These are phyloP conservation scores for Mellivora capensis DNA, from an alignment of 2,113 vertebrate species.

Conservation along the genomic window DNA sequence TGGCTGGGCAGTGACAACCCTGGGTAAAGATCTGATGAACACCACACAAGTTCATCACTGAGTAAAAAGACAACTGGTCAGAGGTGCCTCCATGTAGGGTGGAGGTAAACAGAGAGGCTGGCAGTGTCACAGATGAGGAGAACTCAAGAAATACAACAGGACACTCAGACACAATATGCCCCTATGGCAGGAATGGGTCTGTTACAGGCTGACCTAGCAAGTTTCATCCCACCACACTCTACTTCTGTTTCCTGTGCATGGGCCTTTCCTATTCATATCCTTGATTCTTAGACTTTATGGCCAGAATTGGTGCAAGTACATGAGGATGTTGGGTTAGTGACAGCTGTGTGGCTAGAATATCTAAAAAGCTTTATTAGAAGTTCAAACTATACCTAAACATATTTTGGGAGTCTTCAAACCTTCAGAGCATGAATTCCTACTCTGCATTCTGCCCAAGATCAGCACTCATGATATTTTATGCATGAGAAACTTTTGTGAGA, in stretches of 20 bases:
- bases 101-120: background rate
- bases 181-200: background rate
- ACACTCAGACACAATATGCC: too few species aligned
- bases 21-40: background rate
- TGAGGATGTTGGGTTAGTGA: background rate
- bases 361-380: background rate
- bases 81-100: background rate
- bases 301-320: background rate
- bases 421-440: background rate
- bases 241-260: rapidly evolving
- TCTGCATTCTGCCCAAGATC: background rate
- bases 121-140: background rate
- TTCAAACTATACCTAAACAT: background rate
- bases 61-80: background rate
- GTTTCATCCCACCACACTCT: background rate
- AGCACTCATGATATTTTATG: background rate
- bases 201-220: too few species aligned
- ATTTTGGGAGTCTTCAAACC: background rate
- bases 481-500: background rate
- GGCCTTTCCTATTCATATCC: background rate
- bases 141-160: background rate
- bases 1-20: background rate
- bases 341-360: background rate
- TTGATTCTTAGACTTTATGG: background rate
- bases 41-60: background rate